phyloP scores from a whole-genome alignment of 2,888 invertebrate genomes.

The Cactoblastis cactorum region DNA sequence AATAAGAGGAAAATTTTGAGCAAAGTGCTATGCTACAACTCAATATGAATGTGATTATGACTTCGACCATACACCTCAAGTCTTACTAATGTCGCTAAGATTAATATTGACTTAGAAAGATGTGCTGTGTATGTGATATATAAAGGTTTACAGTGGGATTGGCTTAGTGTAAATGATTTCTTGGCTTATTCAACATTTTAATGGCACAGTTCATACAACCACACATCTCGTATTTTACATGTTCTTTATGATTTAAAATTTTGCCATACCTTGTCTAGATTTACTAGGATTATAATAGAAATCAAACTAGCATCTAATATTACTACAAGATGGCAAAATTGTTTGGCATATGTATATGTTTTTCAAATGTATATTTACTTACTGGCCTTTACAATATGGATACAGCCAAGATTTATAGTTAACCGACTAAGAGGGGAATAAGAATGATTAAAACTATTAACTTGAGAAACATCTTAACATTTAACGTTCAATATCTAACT shows the following conservation, averaged over 20 bases:
- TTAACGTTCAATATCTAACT: conserved; percentile 48
- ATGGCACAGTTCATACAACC: neutral
- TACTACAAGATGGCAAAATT: conserved; percentile 1
- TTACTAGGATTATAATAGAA: neutral
- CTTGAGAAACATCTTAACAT: conserved; percentile 41
- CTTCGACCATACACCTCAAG: conserved; percentile 14
- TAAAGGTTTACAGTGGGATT: conserved; percentile 19
- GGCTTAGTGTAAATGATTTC: conserved; percentile 20
- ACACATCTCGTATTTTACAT: neutral
- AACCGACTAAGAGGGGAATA: conserved; percentile 55
- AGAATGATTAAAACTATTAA: conserved; percentile 49
- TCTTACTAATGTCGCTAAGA: neutral
- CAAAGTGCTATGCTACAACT: conserved; percentile 14
- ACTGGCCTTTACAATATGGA: conserved; percentile 35
- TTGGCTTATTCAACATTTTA: conserved; percentile 24
- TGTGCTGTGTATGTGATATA: conserved; percentile 12
- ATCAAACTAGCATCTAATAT: neutral
- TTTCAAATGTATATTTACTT: neutral
- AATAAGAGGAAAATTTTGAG: conserved; percentile 18
- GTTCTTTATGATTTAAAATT: neutral
- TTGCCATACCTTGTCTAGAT: neutral
- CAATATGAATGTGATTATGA: neutral
- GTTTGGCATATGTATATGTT: neutral
- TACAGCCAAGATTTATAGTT: conserved; percentile 42
- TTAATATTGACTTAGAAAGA: too few species aligned